phyloP scores from a whole-genome alignment of 2,888 invertebrate species.

The Hyposoter dolosus region DNA sequence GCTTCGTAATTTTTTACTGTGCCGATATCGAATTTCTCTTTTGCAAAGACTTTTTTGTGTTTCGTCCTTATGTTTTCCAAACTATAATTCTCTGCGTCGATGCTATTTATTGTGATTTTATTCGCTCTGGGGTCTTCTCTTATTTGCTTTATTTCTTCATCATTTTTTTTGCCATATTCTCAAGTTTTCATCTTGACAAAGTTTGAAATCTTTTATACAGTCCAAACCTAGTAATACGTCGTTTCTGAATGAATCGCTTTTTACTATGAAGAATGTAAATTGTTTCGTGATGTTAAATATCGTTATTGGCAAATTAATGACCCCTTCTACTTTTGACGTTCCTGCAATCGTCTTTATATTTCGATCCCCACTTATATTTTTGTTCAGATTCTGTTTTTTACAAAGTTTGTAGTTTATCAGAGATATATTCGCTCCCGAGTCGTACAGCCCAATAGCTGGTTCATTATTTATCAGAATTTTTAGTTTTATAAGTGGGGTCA shows the following conservation, averaged over 20 bases:
- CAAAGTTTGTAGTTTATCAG: constrained; percentile 32
- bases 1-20: constrained; percentile 33
- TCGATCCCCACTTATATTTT: constrained; percentile 50
- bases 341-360: constrained; percentile 55
- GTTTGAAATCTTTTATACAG: constrained; percentile 53
- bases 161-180: constrained; percentile 38
- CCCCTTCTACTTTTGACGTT: constrained; percentile 44
- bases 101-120: constrained; percentile 12
- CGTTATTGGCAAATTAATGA: constrained; percentile 14
- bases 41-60: constrained; percentile 18
- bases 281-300: constrained; percentile 31
- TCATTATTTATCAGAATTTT: constrained; percentile 54
- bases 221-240: constrained; percentile 56
- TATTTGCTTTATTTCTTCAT: constrained; percentile 23
- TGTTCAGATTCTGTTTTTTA: constrained; percentile 27
- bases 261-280: constrained; percentile 35
- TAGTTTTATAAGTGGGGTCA: constrained; percentile 54
- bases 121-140: constrained; percentile 15
- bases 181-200: constrained; percentile 58
- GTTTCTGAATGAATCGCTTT: constrained; percentile 33
- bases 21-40: constrained; percentile 25
- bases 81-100: constrained; percentile 7
- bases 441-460: constrained; percentile 44
- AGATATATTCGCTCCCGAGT: constrained; percentile 43
- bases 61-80: constrained; percentile 3